Evolutionary conservation across 2,797 vertebrate genomes (phyloP), one percentile per base, ranked within the genome.

Genomic region (Acanthornis magna): DNA sequence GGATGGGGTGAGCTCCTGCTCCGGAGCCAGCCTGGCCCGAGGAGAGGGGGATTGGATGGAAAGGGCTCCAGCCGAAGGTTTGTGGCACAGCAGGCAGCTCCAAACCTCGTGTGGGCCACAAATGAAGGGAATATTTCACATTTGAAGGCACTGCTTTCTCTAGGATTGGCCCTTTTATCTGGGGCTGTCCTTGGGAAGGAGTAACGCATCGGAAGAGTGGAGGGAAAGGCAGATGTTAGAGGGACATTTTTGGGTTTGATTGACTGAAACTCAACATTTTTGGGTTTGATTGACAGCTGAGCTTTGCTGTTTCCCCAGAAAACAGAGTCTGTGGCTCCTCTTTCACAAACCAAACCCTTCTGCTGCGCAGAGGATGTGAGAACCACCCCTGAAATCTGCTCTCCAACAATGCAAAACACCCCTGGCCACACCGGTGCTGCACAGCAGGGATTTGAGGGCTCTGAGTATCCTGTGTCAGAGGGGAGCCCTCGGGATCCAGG

Each of bases 41-140:
- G 74, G 55, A 6, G 4, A 90, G 81, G 67, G 83, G 45, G 29
- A 54, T 13, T 42, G 94, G 75, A 85, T 67, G 63, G 65, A 95
- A 96, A 83, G 48, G 67, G 88, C 73, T 90, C 75, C 75, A 94
- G 76, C 68, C 58, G 72, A 86, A 80, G 78, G 47, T 63, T 76
- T 91, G 83, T 74, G 92, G 76, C 89, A 60, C 40, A 88, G 87
- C 81, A 25, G 29, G 61, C 57, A 50, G 63, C 34, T 85, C 86
- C 86, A 91, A 96, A 96, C 55, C 18, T 42, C 72, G 38, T 53
- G 61, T 16, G 90, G 70, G 68, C 62, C 36, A 30, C 45, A 78
- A 91, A 91, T 78, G 85, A 94, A 91, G 80, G 12, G 80, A 80
- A 42, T 94, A 77, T 80, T 92, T 96, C 70, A 85, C 58, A 57